A percentile compares a stretch with the other conserved stretches of the same genome.
These are phyloP conservation scores for Dendrophyllia cribrosa DNA, from an alignment of 64 coral and sea anemone species.

Conservation along the genomic window DNA sequence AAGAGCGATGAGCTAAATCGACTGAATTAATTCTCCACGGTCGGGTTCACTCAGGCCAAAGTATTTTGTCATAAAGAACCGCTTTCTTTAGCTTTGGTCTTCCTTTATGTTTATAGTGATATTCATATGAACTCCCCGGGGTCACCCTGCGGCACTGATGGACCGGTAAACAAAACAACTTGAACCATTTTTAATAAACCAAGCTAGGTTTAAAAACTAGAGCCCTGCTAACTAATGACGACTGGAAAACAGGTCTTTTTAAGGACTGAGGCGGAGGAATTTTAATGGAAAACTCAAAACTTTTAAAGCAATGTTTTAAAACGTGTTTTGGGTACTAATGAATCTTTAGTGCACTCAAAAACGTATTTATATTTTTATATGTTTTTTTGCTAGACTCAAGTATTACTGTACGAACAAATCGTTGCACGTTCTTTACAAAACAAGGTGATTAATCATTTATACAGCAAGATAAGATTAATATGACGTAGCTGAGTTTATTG, in stretches of 20 bases:
- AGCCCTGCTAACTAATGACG: neutral
- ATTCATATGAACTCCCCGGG: constrained; percentile 12
- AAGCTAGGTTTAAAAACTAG: neutral
- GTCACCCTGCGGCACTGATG: neutral
- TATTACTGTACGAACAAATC: neutral
- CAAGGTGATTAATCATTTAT: neutral
- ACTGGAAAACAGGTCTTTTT: too few species aligned
- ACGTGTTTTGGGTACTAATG: too few species aligned
- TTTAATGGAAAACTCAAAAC: too few species aligned
- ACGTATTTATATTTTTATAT: too few species aligned
- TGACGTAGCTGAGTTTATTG: neutral
- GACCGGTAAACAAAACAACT: neutral
- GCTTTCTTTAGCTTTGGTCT: neutral
- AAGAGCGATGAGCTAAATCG: neutral
- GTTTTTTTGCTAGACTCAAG: neutral
- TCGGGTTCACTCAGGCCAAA: neutral
- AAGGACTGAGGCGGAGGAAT: too few species aligned
- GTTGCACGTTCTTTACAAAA: neutral
- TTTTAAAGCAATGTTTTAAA: too few species aligned
- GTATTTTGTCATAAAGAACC: neutral
- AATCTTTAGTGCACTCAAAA: too few species aligned
- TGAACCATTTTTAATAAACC: neutral
- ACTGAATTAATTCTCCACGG: constrained; percentile 36
- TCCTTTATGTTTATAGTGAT: too few species aligned
- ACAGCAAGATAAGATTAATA: neutral